These are phyloP conservation scores for Drosophila picticornis DNA, from an alignment of 2,888 invertebrate species.

Conservation along the genomic window DNA sequence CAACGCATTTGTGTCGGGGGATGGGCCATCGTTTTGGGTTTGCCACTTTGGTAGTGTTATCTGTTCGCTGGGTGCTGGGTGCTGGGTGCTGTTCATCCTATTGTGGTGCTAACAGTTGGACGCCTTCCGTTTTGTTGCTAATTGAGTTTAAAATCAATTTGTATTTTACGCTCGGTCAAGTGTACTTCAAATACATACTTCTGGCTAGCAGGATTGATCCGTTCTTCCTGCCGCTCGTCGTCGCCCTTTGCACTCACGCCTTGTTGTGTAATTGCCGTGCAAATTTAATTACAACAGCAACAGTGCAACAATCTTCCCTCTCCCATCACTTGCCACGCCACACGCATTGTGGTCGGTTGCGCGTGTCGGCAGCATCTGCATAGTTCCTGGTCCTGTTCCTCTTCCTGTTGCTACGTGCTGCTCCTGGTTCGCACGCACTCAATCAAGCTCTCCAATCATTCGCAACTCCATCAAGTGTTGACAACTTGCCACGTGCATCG, in stretches of 20 bases:
- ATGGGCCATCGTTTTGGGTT: background rate
- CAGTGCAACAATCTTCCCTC: conserved; percentile 32
- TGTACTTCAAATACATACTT: background rate
- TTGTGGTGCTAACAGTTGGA: conserved; percentile 49
- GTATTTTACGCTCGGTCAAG: conserved; percentile 64
- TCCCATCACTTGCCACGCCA: background rate
- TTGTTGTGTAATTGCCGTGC: conserved; percentile 84
- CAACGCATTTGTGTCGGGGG: background rate
- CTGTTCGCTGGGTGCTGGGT: conserved; percentile 32
- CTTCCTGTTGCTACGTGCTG: conserved; percentile 10
- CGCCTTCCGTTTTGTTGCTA: conserved; percentile 73
- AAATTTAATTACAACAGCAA: conserved; percentile 85
- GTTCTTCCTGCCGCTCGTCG: background rate
- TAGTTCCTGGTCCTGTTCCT: background rate
- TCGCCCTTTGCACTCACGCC: background rate
- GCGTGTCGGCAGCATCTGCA: conserved; percentile 4
- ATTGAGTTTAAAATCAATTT: conserved; percentile 86
- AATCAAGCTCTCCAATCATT: conserved; percentile 42
- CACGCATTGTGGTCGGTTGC: conserved; percentile 5
- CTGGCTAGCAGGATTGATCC: conserved; percentile 22
- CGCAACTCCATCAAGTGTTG: conserved; percentile 75
- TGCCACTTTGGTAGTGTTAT: conserved; percentile 28
- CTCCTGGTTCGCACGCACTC: conserved; percentile 54
- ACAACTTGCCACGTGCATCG: conserved; percentile 61
- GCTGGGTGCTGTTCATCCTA: conserved; percentile 24